Evolutionary conservation across 2,113 vertebrate genomes (phyloP).

Genomic region (Ageneiosus marmoratus): DNA sequence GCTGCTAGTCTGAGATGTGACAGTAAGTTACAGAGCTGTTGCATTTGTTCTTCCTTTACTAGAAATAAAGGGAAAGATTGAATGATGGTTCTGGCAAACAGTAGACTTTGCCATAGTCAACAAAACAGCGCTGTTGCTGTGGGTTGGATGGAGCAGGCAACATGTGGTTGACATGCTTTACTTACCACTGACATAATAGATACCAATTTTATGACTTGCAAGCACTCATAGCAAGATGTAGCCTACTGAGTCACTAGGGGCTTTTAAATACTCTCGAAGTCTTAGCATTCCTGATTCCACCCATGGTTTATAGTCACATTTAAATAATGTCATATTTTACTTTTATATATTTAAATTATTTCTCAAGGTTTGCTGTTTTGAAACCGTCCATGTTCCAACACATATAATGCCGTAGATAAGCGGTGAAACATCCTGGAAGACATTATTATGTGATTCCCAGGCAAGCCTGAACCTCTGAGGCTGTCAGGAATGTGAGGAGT

Average conservation of each 20-base stretch:
- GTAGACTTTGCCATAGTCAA: slow-evolving; percentile 18
- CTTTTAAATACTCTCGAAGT: neutral
- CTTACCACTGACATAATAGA: slow-evolving; percentile 33
- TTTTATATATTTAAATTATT: neutral
- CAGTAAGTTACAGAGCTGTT: neutral
- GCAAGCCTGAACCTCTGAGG: slow-evolving; percentile 31
- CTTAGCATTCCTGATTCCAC: neutral
- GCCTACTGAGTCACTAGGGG: neutral
- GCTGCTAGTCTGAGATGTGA: neutral
- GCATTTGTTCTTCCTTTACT: neutral
- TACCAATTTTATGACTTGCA: slow-evolving; percentile 16
- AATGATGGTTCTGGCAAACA: slow-evolving; percentile 17
- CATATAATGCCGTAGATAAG: slow-evolving; percentile 1
- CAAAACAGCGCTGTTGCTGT: slow-evolving; percentile 2
- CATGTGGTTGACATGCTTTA: slow-evolving; percentile 30
- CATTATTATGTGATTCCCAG: slow-evolving; percentile 31
- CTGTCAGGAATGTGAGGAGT: slow-evolving; percentile 41
- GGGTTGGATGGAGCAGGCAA: slow-evolving; percentile 1
- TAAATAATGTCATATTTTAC: neutral
- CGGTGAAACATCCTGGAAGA: neutral
- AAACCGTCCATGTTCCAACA: neutral
- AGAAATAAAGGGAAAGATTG: neutral
- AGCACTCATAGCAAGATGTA: neutral
- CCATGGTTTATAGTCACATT: neutral
- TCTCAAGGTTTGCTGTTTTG: neutral